phyloP scores from a whole-genome alignment of 1,140 invertebrate species.

The Gonioctena quinquepunctata region DNA sequence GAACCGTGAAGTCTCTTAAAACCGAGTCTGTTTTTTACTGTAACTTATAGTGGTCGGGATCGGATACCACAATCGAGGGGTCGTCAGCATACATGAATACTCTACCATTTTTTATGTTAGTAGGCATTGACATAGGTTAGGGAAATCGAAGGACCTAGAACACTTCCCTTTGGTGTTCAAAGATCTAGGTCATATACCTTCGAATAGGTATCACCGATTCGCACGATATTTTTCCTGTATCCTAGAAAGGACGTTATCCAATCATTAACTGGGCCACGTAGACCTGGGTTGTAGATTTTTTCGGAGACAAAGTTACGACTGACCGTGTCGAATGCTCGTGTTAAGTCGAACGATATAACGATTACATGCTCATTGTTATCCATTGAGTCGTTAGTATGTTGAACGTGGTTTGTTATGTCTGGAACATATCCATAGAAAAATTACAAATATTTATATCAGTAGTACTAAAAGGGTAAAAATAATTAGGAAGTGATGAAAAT shows the following conservation, averaged over 20 bases:
- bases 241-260: background rate
- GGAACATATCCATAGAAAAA: too few relatives aligned
- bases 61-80: background rate
- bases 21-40: background rate
- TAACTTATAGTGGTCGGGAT: background rate
- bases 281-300: too few relatives aligned
- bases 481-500: too few relatives aligned
- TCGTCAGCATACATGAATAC: background rate
- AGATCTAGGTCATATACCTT: background rate
- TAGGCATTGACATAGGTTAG: background rate
- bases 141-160: background rate
- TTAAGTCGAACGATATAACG: too few relatives aligned
- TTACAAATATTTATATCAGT: too few relatives aligned
- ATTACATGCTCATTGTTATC: too few relatives aligned
- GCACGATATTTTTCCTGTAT: background rate
- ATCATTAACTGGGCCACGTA: background rate
- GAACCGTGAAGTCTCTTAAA: background rate
- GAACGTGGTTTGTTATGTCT: too few relatives aligned
- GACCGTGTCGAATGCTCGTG: too few relatives aligned
- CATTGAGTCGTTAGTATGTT: too few relatives aligned
- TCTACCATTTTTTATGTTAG: too few relatives aligned
- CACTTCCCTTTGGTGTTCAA: background rate
- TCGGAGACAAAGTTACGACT: too few relatives aligned
- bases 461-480: too few relatives aligned
- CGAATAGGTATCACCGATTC: background rate